A percentile compares a stretch with the other conserved stretches of the same genome.
Evolutionary conservation across 2,888 invertebrate species (phyloP).

Genomic region (Keiferia lycopersicella): DNA sequence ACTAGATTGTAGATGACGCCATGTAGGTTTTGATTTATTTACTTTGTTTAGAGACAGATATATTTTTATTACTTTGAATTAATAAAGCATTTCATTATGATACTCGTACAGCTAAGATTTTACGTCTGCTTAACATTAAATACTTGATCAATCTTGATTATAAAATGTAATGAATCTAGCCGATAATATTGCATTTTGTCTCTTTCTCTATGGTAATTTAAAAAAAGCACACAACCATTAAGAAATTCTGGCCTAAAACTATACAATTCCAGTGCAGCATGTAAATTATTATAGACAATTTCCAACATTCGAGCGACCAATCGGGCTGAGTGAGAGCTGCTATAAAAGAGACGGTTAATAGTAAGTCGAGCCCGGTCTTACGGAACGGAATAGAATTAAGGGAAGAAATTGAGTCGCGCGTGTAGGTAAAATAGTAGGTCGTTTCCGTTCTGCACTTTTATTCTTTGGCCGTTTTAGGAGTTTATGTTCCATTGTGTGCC

Average conservation of each 20-base stretch:
- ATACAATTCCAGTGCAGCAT: constrained; percentile 59
- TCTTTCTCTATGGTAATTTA: constrained; percentile 33
- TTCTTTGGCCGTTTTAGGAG: constrained; percentile 55
- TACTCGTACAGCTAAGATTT: too few species aligned
- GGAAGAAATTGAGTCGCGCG: constrained; percentile 34
- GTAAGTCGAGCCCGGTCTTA: constrained; percentile 48
- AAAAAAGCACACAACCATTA: constrained; percentile 52
- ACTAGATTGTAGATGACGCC: too few species aligned
- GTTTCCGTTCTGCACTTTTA: constrained; percentile 44
- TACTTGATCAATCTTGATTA: too few species aligned
- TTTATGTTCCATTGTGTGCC: constrained; percentile 58
- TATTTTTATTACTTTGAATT: too few species aligned
- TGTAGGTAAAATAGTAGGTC: constrained; percentile 49
- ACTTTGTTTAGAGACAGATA: too few species aligned
- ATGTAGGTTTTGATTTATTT: too few species aligned
- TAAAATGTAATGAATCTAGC: neutral
- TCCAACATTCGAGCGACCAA: constrained; percentile 67
- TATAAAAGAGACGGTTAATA: constrained; percentile 68
- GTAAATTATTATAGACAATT: constrained; percentile 70
- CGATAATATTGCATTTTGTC: neutral
- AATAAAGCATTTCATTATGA: too few species aligned
- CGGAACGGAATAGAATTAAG: constrained; percentile 47
- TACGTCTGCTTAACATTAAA: too few species aligned
- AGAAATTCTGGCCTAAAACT: constrained; percentile 57
- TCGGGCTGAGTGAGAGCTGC: constrained; percentile 68